phyloP scores from a whole-genome alignment of 2,888 invertebrate genomes.

The Barypeithes pellucidus region DNA sequence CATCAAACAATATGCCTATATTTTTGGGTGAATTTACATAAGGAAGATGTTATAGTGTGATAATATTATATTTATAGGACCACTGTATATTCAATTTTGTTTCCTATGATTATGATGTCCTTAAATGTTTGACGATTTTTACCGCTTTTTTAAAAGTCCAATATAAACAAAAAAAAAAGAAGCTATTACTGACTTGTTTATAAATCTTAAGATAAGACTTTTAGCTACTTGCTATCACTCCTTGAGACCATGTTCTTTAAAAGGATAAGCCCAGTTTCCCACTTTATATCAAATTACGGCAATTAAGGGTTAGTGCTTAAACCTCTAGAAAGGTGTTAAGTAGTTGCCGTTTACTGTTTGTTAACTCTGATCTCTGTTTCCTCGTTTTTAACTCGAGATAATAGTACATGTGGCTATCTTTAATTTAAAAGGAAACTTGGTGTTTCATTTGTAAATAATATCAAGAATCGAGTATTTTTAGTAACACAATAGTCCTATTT shows the following conservation, averaged over 20 bases:
- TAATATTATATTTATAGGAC: no score
- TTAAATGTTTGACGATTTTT: background rate
- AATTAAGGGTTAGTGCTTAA: conserved; percentile 42
- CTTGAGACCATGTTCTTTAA: conserved; percentile 29
- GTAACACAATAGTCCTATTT: no score
- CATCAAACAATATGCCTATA: no score
- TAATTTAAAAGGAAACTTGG: no score
- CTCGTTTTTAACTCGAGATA: conserved; percentile 1
- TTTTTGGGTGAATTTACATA: no score
- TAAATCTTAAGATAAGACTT: conserved; percentile 10
- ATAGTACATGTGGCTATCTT: background rate
- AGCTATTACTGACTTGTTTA: background rate
- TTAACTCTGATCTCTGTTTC: conserved; percentile 18
- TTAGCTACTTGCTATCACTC: conserved; percentile 12
- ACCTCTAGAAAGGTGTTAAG: conserved; percentile 29
- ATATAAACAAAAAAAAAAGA: background rate
- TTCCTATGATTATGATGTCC: background rate
- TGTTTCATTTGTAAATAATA: no score
- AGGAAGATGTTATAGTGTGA: no score
- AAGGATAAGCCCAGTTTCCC: conserved; percentile 38
- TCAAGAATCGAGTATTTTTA: no score
- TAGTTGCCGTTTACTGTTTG: conserved; percentile 29
- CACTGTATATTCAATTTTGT: no score
- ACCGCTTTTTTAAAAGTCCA: background rate
- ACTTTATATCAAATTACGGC: conserved; percentile 49